Evolutionary conservation across 2,113 vertebrate genomes (phyloP), one percentile per base, ranked within the genome.

Genomic region (Cyanoderma ruficeps): DNA sequence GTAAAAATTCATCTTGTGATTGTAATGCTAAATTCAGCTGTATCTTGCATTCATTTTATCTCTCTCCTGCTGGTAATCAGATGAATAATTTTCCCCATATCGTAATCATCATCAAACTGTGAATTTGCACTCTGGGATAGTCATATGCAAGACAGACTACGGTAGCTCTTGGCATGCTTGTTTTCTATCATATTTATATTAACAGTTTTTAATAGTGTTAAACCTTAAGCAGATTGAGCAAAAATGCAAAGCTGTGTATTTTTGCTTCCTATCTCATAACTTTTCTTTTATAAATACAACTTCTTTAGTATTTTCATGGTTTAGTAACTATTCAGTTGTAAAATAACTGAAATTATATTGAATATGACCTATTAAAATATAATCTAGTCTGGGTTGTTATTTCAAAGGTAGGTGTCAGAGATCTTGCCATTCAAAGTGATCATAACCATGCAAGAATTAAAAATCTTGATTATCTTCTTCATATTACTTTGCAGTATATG

Each of bases 1-100:
- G 52, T 95, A 92, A 93, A 91, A 93, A 93, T 82, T 60, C 56
- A 35, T 93, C 53, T 92, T 94, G 31, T 94, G 84, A 91, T 97
- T 78, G 84, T 87, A 95, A 56, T 86, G 82, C 89, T 95, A 87
- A 96, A 89, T 94, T 96, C 72, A 92, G 49, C 69, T 81, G 67
- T 96, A 44, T 67, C 75, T 74, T 72, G 35, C 59, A 72, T 79
- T 95, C 63, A 30, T 74, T 96, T 90, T 77, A 52, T 85, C 37
- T 83, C 56, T 94, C 72, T 93, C 71, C 59, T 95, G 75, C 76
- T 94, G 80, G 72, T 88, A 88, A 75, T 93, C 88, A 88, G 79
- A 74, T 81, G 63, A 88, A 88, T 90, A 92, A 90, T 90, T 83
- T 92, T 50, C 56, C 37, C 52, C 27, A 5, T 47, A 67, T 63